Conservation (phyloP, 2,797 vertebrate genomes). For the Cirrhinus molitorella region DNA sequence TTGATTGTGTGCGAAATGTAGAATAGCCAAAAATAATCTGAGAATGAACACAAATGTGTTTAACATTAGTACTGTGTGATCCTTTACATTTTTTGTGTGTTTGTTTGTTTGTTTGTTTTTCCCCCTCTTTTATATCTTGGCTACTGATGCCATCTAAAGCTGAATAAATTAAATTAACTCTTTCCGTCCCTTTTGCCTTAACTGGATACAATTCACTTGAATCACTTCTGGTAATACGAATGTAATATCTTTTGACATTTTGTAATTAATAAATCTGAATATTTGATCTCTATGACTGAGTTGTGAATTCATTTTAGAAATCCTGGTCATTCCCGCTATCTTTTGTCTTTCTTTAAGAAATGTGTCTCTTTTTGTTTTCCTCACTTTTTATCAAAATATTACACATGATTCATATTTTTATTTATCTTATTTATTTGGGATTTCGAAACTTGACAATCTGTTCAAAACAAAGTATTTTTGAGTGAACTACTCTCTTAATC, state of each 20-base stretch:
- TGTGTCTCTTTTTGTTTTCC: no score
- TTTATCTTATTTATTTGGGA: neutral
- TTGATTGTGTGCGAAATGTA: neutral
- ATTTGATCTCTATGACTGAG: constrained; percentile 1
- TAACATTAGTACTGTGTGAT: neutral
- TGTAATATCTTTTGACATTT: constrained; percentile 11
- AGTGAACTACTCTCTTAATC: neutral
- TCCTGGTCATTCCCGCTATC: neutral
- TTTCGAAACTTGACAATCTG: neutral
- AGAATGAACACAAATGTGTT: neutral
- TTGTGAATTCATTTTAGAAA: neutral
- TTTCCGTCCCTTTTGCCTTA: constrained; percentile 32
- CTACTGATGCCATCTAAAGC: neutral
- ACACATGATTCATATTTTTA: no score
- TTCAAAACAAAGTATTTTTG: neutral
- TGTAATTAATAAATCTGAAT: constrained; percentile 37
- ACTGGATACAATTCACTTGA: neutral
- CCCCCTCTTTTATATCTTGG: neutral
- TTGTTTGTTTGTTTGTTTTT: no score
- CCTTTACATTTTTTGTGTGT: no score
- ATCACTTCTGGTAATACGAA: constrained; percentile 7
- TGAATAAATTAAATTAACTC: neutral
- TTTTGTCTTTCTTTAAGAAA: neutral
- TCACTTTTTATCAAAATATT: no score
- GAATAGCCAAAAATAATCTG: constrained; percentile 1